These are phyloP conservation scores for Philypnodon macrostomus DNA, from an alignment of 2,797 vertebrate genomes.

Conservation along the genomic window DNA sequence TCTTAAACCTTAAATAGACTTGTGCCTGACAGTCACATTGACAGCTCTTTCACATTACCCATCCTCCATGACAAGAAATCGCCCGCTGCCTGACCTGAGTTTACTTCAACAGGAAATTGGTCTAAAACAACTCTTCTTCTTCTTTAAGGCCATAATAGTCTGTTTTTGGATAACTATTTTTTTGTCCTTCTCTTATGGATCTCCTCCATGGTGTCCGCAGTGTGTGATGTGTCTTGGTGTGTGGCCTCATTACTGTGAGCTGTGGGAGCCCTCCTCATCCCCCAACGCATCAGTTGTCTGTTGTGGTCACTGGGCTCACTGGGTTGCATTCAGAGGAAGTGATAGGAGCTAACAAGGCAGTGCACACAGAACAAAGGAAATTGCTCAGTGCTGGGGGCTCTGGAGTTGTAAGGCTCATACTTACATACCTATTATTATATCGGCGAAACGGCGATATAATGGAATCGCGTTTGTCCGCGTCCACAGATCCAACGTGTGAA, in stretches of 20 bases:
- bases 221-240: constrained; percentile 30
- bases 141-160: constrained; percentile 18
- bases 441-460: no score
- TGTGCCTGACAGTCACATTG: background rate
- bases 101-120: background rate
- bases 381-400: constrained; percentile 10
- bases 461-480: no score
- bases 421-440: constrained; percentile 1
- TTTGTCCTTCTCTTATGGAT: constrained; percentile 4
- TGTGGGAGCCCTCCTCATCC: constrained; percentile 32
- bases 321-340: constrained; percentile 23
- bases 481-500: no score
- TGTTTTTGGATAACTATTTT: constrained; percentile 13
- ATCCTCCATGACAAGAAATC: background rate
- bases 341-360: constrained; percentile 37
- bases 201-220: constrained; percentile 6
- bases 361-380: constrained; percentile 30
- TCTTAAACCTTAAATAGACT: no score
- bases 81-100: no score
- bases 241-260: constrained; percentile 54
- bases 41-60: background rate
- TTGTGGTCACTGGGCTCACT: constrained; percentile 15
- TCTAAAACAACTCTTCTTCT: constrained; percentile 1
- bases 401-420: constrained; percentile 1
- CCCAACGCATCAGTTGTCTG: constrained; percentile 22